Conservation (phyloP, 1,140 invertebrate genomes). For the Drosophila subobscura region DNA sequence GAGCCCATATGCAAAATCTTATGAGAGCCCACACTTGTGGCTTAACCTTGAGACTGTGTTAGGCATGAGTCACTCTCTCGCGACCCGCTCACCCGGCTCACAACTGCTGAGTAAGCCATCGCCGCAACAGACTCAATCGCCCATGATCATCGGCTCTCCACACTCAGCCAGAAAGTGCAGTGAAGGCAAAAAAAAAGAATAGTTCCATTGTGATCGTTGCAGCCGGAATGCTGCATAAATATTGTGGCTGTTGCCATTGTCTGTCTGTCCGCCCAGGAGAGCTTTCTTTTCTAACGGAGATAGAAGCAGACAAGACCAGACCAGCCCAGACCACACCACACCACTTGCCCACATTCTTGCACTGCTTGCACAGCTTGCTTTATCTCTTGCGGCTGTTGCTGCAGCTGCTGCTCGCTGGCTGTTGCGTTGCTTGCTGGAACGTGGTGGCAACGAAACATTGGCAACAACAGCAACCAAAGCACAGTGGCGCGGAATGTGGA, state of each 20-base stretch:
- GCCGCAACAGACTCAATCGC: conserved; percentile 11
- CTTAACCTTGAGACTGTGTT: conserved; percentile 38
- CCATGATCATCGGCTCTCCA: conserved; percentile 2
- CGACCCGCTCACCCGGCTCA: conserved; percentile 12
- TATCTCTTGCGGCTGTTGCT: background rate
- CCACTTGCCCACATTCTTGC: conserved; percentile 51
- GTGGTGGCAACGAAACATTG: conserved; percentile 59
- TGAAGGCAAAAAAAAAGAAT: background rate
- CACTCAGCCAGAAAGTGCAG: conserved; percentile 4
- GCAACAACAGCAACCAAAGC: conserved; percentile 51
- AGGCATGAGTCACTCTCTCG: conserved; percentile 43
- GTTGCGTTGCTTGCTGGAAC: conserved; percentile 36
- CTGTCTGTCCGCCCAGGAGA: conserved; percentile 3
- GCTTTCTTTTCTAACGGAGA: conserved; percentile 62
- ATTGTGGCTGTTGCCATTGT: conserved; percentile 10
- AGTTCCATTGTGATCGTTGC: conserved; percentile 17
- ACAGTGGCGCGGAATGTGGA: conserved; percentile 34
- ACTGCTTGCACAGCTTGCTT: conserved; percentile 25
- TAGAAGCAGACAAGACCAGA: too few relatives aligned
- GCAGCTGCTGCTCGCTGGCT: conserved; percentile 2
- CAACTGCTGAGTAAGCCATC: conserved; percentile 33
- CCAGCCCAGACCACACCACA: conserved; percentile 1
- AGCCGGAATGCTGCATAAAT: background rate
- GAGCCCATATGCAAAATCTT: conserved; percentile 50
- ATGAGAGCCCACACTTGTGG: conserved; percentile 30